Conservation (phyloP, 1,140 invertebrate species). For the Halotydeus destructor region DNA sequence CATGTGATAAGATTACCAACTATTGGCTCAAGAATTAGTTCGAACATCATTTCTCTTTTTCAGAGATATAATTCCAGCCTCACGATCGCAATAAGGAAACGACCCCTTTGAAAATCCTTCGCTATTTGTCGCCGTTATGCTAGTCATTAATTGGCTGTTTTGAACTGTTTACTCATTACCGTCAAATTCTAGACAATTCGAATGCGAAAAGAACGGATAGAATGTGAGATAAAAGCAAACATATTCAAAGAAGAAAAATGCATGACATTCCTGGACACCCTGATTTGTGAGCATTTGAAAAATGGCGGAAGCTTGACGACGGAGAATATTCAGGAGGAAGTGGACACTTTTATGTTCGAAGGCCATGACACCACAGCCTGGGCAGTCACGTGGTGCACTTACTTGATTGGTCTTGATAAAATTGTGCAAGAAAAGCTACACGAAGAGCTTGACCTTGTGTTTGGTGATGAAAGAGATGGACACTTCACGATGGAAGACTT, state of each 20-base stretch:
- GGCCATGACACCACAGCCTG: slow-evolving; percentile 17
- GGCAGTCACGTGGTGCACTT: slow-evolving; percentile 34
- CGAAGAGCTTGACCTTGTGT: slow-evolving; percentile 48
- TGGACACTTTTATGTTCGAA: slow-evolving; percentile 24
- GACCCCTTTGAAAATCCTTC: too few species aligned
- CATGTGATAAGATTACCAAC: too few species aligned
- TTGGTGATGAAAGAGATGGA: slow-evolving; percentile 20
- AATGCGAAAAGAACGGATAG: slow-evolving; percentile 16
- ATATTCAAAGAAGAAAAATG: slow-evolving; percentile 24
- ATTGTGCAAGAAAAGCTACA: slow-evolving; percentile 52
- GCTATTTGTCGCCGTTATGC: too few species aligned
- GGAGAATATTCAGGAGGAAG: slow-evolving; percentile 21
- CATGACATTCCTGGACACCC: slow-evolving; percentile 28
- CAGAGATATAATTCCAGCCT: too few species aligned
- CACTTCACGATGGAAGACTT: slow-evolving; percentile 36
- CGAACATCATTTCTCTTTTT: too few species aligned
- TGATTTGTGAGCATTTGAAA: slow-evolving; percentile 3
- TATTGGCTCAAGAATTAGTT: slow-evolving; percentile 41
- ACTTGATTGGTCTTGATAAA: slow-evolving; percentile 49
- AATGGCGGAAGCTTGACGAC: slow-evolving; percentile 15
- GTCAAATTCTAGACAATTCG: slow-evolving; percentile 5
- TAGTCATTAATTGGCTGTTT: background rate
- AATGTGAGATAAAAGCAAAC: slow-evolving; percentile 14
- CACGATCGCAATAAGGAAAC: too few species aligned
- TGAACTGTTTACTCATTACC: background rate